A percentile compares a stretch with the other conserved stretches of the same genome.
Evolutionary conservation across 2,113 vertebrate species (phyloP).

Genomic region (Hepsetus odoe): DNA sequence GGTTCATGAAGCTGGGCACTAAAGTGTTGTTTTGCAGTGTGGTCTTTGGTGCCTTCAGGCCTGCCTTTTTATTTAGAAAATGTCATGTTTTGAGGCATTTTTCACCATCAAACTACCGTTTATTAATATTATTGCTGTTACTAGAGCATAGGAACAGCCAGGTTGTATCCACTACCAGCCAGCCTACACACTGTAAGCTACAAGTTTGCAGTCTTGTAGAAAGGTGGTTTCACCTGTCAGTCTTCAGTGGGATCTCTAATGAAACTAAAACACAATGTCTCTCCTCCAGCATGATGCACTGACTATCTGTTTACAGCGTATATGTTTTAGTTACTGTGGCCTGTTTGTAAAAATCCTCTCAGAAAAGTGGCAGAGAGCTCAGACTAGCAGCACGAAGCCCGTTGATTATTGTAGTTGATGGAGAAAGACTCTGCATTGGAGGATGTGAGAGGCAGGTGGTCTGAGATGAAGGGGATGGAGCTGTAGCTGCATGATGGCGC

Average conservation of each 20-base stretch:
- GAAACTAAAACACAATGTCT: background rate
- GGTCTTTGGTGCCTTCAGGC: no score
- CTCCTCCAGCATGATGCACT: background rate
- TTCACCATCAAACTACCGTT: no score
- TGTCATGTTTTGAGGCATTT: no score
- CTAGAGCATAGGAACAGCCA: no score
- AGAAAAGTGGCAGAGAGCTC: background rate
- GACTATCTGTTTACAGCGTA: background rate
- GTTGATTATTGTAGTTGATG: no score
- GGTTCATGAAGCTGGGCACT: no score
- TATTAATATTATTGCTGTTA: no score
- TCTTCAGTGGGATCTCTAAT: background rate
- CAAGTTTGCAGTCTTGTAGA: background rate
- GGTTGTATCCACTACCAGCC: no score
- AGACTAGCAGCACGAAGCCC: no score
- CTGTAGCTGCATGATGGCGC: background rate
- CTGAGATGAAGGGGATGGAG: background rate
- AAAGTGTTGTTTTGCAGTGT: no score
- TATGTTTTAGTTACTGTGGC: background rate
- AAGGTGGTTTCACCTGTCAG: background rate
- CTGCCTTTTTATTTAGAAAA: no score
- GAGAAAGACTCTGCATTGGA: background rate
- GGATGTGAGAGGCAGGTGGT: background rate
- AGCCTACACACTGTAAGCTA: background rate
- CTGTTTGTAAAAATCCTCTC: background rate